These are phyloP conservation scores for Pecten maximus DNA, from an alignment of 2,888 invertebrate genomes.

Conservation along the genomic window DNA sequence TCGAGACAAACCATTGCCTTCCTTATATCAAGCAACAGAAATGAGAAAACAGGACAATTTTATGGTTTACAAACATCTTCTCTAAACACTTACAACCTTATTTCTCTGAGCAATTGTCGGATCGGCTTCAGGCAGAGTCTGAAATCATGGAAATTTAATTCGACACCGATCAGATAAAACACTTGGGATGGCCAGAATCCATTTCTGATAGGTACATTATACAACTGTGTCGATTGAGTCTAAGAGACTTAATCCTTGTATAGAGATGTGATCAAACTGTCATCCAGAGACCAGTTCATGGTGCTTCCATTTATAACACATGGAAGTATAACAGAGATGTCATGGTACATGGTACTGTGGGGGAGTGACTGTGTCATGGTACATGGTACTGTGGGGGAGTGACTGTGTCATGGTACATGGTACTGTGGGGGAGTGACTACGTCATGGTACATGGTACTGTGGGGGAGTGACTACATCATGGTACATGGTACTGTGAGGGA, in stretches of 20 bases:
- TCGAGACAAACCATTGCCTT: background rate
- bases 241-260: background rate
- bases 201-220: background rate
- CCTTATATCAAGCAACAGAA: background rate
- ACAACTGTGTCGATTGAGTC: background rate
- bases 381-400: no score
- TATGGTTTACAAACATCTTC: background rate
- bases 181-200: background rate
- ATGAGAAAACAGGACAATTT: background rate
- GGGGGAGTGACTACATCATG: no score
- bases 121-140: background rate
- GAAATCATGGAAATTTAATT: background rate
- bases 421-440: no score
- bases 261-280: background rate
- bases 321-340: no score
- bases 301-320: no score
- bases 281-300: no score
- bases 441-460: no score
- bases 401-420: no score
- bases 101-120: background rate
- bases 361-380: no score
- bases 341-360: no score
- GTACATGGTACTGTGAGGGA: no score
- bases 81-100: background rate
- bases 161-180: background rate